phyloP scores from a whole-genome alignment of 1,140 invertebrate genomes.

The Notospermus geniculatus region DNA sequence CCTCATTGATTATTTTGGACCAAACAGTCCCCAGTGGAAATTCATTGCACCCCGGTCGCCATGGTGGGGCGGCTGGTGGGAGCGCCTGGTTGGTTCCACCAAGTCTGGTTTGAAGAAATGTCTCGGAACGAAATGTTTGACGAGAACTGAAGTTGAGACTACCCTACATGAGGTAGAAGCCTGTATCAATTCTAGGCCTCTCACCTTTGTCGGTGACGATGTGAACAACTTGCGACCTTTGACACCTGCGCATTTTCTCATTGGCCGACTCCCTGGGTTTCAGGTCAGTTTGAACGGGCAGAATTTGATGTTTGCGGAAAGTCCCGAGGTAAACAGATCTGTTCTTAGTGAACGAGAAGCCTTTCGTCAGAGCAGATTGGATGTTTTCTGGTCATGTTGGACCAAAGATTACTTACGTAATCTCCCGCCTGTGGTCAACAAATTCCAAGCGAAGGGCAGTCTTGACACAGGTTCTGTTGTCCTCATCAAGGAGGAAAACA shows the following conservation, averaged over 20 bases:
- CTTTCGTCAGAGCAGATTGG: neutral
- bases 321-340: no score
- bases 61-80: neutral
- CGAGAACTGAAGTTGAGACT: neutral
- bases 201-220: neutral
- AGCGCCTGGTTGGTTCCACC: neutral
- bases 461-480: neutral
- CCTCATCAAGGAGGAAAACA: neutral
- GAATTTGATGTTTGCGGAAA: no score
- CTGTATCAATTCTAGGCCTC: neutral
- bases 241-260: neutral
- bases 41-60: neutral
- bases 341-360: neutral
- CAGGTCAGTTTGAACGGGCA: neutral
- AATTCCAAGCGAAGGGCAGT: no score
- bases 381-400: constrained; percentile 3
- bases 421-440: no score
- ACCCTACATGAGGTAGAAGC: neutral
- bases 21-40: no score
- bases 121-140: neutral
- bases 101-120: neutral
- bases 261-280: neutral
- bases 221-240: neutral
- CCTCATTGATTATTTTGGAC: no score
- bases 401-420: neutral